A percentile compares a stretch with the other conserved stretches of the same genome.
Evolutionary conservation across 2,113 vertebrate genomes (phyloP).

Genomic region (Stegostoma tigrinum): DNA sequence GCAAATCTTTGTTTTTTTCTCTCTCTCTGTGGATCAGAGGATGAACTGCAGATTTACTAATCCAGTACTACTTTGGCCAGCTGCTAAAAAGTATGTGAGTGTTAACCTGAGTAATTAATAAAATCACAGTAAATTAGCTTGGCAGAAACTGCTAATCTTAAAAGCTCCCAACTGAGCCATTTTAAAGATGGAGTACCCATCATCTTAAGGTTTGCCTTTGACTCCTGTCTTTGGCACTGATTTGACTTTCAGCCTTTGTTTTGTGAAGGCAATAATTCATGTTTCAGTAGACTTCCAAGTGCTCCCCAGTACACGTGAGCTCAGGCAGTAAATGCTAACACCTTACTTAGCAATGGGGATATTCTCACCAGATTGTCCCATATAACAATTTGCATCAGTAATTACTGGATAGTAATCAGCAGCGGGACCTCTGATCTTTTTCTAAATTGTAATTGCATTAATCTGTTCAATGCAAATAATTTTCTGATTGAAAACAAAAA

Average conservation of each 20-base stretch:
- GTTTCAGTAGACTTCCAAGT: not conserved
- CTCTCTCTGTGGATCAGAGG: not conserved
- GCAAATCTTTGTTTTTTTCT: not conserved
- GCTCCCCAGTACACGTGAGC: not conserved
- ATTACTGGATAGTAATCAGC: not conserved
- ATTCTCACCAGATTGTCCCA: not conserved
- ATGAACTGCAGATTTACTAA: not conserved
- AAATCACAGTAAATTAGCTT: not conserved
- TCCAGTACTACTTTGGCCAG: not conserved
- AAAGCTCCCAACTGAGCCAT: not conserved
- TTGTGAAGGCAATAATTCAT: not conserved
- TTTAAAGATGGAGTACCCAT: not conserved
- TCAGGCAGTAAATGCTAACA: not conserved
- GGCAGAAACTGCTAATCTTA: not conserved
- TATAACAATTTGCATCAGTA: not conserved
- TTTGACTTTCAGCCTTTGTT: not conserved
- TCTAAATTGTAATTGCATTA: not conserved
- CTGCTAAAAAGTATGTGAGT: not conserved
- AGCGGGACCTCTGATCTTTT: not conserved
- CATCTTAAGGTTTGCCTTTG: not conserved
- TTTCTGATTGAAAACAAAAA: not conserved
- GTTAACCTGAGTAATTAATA: not conserved
- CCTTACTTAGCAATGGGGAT: not conserved
- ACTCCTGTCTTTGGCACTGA: not conserved
- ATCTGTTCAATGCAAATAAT: slow-evolving; percentile 30